These are phyloP conservation scores for Chionoecetes opilio DNA, from an alignment of 1,140 invertebrate species.

Conservation along the genomic window DNA sequence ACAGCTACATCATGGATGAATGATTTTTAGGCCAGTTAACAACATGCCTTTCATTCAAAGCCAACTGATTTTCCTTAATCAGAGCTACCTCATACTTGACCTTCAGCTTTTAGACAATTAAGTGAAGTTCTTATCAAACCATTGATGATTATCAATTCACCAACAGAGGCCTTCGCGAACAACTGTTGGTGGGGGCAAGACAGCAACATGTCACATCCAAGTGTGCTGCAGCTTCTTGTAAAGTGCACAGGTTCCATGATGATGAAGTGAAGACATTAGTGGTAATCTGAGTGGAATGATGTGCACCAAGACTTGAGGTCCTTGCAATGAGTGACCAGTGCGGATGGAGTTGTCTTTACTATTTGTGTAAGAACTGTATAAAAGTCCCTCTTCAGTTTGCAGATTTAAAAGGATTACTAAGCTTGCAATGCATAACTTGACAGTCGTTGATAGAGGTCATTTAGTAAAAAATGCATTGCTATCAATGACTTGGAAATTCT, in stretches of 20 bases:
- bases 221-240: conserved; percentile 55
- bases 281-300: conserved; percentile 56
- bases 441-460: conserved; percentile 36
- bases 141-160: not conserved
- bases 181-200: conserved; percentile 63
- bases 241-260: conserved; percentile 50
- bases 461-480: not conserved
- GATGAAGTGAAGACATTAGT: conserved; percentile 28
- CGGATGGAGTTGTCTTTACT: conserved; percentile 54
- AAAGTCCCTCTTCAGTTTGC: conserved; percentile 52
- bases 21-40: not conserved
- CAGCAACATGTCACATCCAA: conserved; percentile 33
- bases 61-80: not conserved
- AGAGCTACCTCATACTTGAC: not conserved
- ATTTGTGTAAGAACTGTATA: conserved; percentile 45
- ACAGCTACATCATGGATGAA: too few species aligned
- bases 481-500: conserved; percentile 32
- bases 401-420: conserved; percentile 37
- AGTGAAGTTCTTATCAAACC: not conserved
- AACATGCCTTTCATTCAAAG: not conserved
- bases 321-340: conserved; percentile 51
- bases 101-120: not conserved
- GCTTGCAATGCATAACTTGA: conserved; percentile 36
- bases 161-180: conserved; percentile 60
- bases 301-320: conserved; percentile 44